Percentiles rank a stretch among this genome's conserved stretches.
Evolutionary conservation across 2,888 invertebrate genomes (phyloP).

Genomic region (Mechanitis mazaeus): DNA sequence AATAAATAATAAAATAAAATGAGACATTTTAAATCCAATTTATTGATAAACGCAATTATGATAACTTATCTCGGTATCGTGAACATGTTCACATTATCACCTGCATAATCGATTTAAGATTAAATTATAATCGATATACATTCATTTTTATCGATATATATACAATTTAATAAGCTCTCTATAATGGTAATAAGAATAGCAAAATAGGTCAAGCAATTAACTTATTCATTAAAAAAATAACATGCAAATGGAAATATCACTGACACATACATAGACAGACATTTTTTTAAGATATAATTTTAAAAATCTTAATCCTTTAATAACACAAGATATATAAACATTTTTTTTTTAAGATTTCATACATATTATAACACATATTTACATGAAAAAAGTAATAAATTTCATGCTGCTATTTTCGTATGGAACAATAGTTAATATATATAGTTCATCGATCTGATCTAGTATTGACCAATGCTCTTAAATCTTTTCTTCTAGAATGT

Average conservation of each 20-base stretch:
- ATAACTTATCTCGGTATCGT: conserved; percentile 12
- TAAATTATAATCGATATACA: conserved; percentile 42
- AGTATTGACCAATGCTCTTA: conserved; percentile 22
- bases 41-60: background rate
- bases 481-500: conserved; percentile 18
- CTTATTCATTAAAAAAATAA: too few species aligned
- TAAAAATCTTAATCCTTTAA: too few species aligned
- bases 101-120: conserved; percentile 42
- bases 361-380: too few species aligned
- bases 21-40: background rate
- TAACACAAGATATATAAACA: too few species aligned
- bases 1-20: background rate
- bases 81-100: conserved; percentile 40
- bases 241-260: too few species aligned
- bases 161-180: too few species aligned
- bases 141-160: conserved; percentile 14
- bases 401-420: background rate
- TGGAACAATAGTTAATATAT: conserved; percentile 5
- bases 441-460: conserved; percentile 16
- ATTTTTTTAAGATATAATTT: too few species aligned
- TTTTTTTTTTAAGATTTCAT: too few species aligned
- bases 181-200: too few species aligned
- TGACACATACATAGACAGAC: too few species aligned
- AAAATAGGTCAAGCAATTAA: too few species aligned
- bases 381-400: background rate